A percentile compares a stretch with the other conserved stretches of the same genome.
Conservation (phyloP, 2,113 vertebrate species). For the Tympanuchus pallidicinctus region DNA sequence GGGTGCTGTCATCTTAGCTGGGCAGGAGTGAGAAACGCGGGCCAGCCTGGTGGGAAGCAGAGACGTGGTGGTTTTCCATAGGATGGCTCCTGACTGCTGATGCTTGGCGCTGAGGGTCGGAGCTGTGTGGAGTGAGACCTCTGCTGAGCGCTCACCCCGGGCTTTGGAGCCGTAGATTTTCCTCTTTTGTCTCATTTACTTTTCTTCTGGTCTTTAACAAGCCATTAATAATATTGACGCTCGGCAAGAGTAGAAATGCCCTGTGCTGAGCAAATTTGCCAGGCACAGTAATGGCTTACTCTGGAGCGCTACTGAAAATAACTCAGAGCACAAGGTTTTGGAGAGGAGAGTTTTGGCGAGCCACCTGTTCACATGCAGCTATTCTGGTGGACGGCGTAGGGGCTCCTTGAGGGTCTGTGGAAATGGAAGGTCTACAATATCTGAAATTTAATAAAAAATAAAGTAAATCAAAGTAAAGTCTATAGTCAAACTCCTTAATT, state of each 20-base stretch:
- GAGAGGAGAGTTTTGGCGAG: background rate
- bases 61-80: accelerated
- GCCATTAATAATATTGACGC: background rate
- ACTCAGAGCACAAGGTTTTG: background rate
- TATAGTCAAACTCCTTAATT: constrained; percentile 87
- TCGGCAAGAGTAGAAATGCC: background rate
- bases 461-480: constrained; percentile 77
- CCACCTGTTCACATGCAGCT: background rate
- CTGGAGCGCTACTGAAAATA: background rate
- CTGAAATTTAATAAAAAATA: constrained; percentile 48
- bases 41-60: no score
- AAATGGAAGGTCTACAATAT: background rate
- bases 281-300: background rate
- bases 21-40: accelerated
- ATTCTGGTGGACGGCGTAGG: background rate
- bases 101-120: accelerated
- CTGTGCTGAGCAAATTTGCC: background rate
- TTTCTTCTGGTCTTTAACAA: background rate
- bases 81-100: background rate
- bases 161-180: background rate
- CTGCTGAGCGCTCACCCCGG: accelerated
- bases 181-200: background rate
- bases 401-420: background rate
- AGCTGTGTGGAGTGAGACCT: accelerated
- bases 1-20: accelerated